Conservation (phyloP, 2,113 vertebrate genomes). For the Trinectes maculatus region DNA sequence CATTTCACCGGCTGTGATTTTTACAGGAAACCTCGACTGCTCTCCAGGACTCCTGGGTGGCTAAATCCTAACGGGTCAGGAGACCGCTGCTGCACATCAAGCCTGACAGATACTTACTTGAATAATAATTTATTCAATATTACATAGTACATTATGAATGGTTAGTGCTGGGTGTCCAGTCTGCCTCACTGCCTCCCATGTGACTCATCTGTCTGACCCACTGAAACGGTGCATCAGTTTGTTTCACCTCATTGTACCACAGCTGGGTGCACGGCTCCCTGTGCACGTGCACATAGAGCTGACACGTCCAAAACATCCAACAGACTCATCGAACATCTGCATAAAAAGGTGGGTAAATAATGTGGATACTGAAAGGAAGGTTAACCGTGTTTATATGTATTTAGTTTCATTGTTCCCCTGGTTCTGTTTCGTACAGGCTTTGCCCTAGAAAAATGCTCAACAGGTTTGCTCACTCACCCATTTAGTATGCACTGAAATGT, state of each 20-base stretch:
- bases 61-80: background rate
- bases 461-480: constrained; percentile 13
- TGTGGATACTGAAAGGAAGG: background rate
- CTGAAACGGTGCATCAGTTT: background rate
- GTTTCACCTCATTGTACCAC: background rate
- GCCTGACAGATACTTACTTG: constrained; percentile 30
- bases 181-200: constrained; percentile 11
- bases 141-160: constrained; percentile 29
- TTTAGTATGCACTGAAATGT: constrained; percentile 11
- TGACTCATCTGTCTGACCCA: constrained; percentile 7
- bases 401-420: constrained; percentile 2
- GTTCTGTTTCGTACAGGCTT: constrained; percentile 17
- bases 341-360: background rate
- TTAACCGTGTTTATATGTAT: constrained; percentile 11
- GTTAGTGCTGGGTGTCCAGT: constrained; percentile 23
- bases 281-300: background rate
- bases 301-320: background rate
- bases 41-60: constrained; percentile 11
- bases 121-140: constrained; percentile 36
- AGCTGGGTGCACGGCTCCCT: background rate
- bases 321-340: background rate
- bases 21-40: constrained; percentile 22
- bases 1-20: constrained; percentile 25
- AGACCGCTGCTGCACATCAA: constrained; percentile 22
- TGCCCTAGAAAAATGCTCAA: constrained; percentile 15